Conservation (phyloP, 2,113 vertebrate species). For the Gallinago undulata region DNA sequence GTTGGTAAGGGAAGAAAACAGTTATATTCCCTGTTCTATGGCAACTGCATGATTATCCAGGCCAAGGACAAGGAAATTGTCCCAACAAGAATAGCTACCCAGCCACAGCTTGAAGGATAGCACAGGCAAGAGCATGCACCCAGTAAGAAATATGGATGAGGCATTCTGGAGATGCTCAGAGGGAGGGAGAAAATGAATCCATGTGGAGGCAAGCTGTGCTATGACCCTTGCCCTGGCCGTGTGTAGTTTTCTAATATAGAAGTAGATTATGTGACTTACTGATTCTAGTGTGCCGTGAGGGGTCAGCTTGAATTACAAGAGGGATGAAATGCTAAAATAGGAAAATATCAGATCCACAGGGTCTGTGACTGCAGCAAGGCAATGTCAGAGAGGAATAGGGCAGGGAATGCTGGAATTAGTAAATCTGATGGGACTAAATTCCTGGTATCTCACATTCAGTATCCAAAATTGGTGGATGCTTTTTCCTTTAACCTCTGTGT, state of each 20-base stretch:
- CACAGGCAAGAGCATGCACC: neutral
- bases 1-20: constrained; percentile 8
- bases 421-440: neutral
- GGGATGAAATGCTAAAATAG: neutral
- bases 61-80: neutral
- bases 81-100: neutral
- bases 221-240: neutral
- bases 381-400: neutral
- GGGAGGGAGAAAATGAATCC: neutral
- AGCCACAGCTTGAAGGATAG: neutral
- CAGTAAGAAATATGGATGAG: neutral
- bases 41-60: neutral
- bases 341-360: neutral
- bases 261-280: neutral
- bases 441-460: neutral
- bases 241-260: neutral
- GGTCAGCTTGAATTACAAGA: neutral
- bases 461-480: neutral
- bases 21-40: neutral
- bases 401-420: neutral
- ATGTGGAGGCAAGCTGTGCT: neutral
- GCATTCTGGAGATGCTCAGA: neutral
- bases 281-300: neutral
- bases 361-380: neutral
- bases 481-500: neutral